Percentiles rank a stretch among this genome's conserved stretches.
Conservation (phyloP, 1,140 invertebrate species). For the Dreissena polymorpha region DNA sequence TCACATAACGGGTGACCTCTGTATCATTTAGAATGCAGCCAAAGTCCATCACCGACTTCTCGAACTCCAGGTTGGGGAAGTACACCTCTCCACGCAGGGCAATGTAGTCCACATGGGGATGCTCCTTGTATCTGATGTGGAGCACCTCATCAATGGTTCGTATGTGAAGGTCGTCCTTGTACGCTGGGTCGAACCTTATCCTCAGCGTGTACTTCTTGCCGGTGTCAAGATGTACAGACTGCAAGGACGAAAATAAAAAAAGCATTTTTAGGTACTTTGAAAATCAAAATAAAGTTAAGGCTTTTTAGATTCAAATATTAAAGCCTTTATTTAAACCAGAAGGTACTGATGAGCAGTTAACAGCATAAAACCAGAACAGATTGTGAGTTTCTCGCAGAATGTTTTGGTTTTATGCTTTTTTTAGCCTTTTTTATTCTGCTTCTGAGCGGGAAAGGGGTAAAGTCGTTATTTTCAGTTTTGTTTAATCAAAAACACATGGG, state of each 20-base stretch:
- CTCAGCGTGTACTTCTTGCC: slow-evolving; percentile 68
- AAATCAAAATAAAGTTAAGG: too few species aligned
- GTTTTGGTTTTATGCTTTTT: too few species aligned
- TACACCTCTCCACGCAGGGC: slow-evolving; percentile 78
- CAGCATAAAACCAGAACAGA: too few species aligned
- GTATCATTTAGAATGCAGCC: slow-evolving; percentile 80
- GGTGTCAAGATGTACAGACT: slow-evolving; percentile 73
- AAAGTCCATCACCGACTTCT: slow-evolving; percentile 77
- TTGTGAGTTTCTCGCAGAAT: too few species aligned
- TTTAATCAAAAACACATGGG: too few species aligned
- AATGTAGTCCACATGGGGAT: slow-evolving; percentile 78
- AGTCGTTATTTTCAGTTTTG: too few species aligned
- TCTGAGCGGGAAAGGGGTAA: too few species aligned
- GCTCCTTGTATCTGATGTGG: slow-evolving; percentile 76
- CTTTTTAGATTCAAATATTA: too few species aligned
- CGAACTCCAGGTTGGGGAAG: slow-evolving; percentile 79
- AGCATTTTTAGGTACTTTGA: too few species aligned
- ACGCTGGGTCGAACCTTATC: slow-evolving; percentile 78
- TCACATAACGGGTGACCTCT: slow-evolving; percentile 78
- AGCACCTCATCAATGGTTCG: slow-evolving; percentile 76
- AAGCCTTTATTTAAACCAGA: too few species aligned
- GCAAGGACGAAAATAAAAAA: slow-evolving; percentile 7
- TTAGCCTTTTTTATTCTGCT: too few species aligned
- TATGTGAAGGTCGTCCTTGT: slow-evolving; percentile 77
- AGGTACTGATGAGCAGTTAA: too few species aligned